A percentile compares a stretch with the other conserved stretches of the same genome.
Evolutionary conservation across 2,113 vertebrate species (phyloP).

Genomic region (Alaudala cheleensis): DNA sequence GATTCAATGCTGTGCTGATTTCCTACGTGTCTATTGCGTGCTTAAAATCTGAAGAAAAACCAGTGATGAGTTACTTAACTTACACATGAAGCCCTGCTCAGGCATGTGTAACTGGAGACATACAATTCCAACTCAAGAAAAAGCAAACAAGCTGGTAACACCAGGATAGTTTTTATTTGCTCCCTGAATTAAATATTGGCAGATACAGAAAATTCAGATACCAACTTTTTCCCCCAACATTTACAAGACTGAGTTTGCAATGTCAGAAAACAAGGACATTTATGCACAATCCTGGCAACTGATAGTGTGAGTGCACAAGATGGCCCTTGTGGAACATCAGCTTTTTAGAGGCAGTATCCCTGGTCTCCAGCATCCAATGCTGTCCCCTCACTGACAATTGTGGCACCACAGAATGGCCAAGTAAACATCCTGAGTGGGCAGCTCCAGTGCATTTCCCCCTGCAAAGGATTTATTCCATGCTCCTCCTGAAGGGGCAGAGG

Average conservation of each 20-base stretch:
- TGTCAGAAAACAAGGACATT: constrained; percentile 43
- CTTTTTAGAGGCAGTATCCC: constrained; percentile 11
- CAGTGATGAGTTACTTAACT: not conserved
- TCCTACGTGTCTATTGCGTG: not conserved
- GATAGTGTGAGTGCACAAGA: constrained; percentile 15
- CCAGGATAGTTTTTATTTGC: constrained; percentile 67
- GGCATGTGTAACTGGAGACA: not conserved
- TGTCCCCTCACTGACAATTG: constrained; percentile 12
- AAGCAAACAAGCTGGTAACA: not conserved
- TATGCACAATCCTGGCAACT: constrained; percentile 22
- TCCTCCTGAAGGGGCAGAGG: constrained; percentile 55
- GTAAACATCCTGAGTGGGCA: constrained; percentile 27
- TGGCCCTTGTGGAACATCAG: not conserved
- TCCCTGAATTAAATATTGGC: constrained; percentile 69
- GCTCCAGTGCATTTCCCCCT: not conserved
- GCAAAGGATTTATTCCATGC: not conserved
- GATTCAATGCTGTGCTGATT: not conserved
- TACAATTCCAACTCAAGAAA: not conserved
- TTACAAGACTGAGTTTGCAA: constrained; percentile 50
- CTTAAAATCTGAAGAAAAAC: not conserved
- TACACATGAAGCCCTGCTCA: not conserved
- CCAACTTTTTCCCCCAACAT: constrained; percentile 42
- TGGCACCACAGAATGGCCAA: not conserved
- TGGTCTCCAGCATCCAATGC: not conserved
- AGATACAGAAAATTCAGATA: constrained; percentile 49